These are phyloP conservation scores for Castor canadensis DNA, from an alignment of 2,113 vertebrate genomes.

Conservation along the genomic window DNA sequence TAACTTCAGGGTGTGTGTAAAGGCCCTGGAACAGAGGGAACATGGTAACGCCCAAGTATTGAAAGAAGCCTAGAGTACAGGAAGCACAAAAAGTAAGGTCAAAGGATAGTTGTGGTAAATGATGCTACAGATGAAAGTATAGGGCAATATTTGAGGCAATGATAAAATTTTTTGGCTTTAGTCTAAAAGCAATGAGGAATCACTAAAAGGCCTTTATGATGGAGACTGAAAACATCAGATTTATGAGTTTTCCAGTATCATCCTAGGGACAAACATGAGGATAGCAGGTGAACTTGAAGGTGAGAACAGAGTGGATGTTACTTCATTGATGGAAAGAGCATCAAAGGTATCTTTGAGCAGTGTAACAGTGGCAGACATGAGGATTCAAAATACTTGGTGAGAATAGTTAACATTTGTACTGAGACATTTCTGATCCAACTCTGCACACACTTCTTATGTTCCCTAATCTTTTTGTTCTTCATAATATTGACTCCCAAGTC, in stretches of 20 bases:
- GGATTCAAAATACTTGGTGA: neutral
- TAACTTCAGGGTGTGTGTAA: neutral
- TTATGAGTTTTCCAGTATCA: neutral
- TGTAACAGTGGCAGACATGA: no score
- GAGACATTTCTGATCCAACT: neutral
- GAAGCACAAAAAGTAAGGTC: no score
- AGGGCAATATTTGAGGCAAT: no score
- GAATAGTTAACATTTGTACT: neutral
- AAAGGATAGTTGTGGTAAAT: no score
- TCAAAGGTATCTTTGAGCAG: neutral
- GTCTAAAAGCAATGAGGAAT: neutral
- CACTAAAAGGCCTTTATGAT: no score
- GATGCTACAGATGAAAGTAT: neutral
- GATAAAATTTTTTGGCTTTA: neutral
- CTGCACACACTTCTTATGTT: neutral
- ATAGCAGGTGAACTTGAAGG: neutral
- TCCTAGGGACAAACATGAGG: fast-evolving
- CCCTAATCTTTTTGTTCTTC: neutral
- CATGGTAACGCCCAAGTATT: neutral
- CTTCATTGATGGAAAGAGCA: neutral
- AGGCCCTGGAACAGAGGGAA: neutral
- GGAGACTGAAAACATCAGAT: neutral
- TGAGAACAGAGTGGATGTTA: neutral
- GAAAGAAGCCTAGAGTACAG: neutral
- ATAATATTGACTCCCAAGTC: fast-evolving